phyloP scores from a whole-genome alignment of 2,888 invertebrate genomes.

The Acrocyrtus sp. region DNA sequence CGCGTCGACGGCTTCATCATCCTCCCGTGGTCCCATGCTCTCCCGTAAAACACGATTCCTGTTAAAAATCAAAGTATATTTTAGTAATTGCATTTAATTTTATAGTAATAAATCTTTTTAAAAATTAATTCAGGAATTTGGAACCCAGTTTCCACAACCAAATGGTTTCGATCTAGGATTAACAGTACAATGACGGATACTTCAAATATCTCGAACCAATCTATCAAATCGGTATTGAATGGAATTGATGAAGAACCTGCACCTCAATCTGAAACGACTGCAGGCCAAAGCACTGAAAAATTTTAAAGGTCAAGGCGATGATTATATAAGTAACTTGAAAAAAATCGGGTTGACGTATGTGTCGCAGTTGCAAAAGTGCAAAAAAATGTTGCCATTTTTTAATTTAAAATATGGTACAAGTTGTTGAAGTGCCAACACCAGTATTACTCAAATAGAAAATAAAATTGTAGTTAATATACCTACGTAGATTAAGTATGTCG shows the following conservation, averaged over 20 bases:
- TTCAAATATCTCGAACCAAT: slow-evolving; percentile 29
- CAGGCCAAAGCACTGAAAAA: no score
- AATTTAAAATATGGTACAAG: no score
- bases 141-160: slow-evolving; percentile 19
- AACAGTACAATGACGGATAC: slow-evolving; percentile 36
- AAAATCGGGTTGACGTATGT: no score
- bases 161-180: slow-evolving; percentile 23
- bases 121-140: slow-evolving; percentile 5
- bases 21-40: background rate
- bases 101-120: background rate
- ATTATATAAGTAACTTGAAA: no score
- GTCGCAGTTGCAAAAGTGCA: no score
- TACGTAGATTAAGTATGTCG: no score
- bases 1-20: slow-evolving; percentile 4
- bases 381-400: no score
- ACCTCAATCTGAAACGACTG: no score
- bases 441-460: no score
- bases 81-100: background rate
- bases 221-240: slow-evolving; percentile 8
- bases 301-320: no score
- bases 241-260: background rate
- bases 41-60: background rate
- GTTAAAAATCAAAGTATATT: background rate
- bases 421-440: no score
- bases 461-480: no score